Evolutionary conservation across 2,113 vertebrate genomes (phyloP).

Genomic region (Centropus unirufus): DNA sequence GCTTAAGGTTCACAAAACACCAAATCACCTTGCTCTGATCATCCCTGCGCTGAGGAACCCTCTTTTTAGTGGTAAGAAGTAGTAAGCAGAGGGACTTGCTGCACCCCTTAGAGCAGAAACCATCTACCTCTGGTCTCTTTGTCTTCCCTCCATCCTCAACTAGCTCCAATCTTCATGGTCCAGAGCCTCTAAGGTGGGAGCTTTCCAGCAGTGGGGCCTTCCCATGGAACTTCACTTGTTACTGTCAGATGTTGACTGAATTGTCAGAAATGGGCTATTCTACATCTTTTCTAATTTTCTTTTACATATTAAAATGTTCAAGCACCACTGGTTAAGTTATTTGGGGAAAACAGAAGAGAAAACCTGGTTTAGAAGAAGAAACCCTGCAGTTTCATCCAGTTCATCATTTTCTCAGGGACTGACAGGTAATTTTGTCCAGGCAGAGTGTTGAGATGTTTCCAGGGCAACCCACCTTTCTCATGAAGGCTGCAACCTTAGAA

Average conservation of each 20-base stretch:
- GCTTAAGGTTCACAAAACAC: background rate
- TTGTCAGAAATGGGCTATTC: background rate
- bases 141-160: background rate
- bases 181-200: background rate
- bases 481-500: background rate
- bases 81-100: background rate
- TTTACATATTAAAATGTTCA: background rate
- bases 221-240: background rate
- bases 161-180: background rate
- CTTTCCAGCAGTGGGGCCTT: background rate
- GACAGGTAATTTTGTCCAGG: constrained; percentile 25
- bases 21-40: background rate
- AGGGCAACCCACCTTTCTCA: constrained; percentile 27
- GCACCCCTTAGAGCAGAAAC: background rate
- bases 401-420: background rate
- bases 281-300: background rate
- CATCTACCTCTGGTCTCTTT: background rate
- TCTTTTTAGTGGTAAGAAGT: background rate
- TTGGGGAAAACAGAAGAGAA: background rate
- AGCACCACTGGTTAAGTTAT: background rate
- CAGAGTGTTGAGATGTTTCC: background rate
- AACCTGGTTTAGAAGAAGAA: background rate
- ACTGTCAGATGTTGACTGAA: background rate
- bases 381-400: background rate
- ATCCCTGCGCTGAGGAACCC: background rate